These are phyloP conservation scores for Lycocerus yunnanus DNA, from an alignment of 2,888 invertebrate genomes.

Conservation along the genomic window DNA sequence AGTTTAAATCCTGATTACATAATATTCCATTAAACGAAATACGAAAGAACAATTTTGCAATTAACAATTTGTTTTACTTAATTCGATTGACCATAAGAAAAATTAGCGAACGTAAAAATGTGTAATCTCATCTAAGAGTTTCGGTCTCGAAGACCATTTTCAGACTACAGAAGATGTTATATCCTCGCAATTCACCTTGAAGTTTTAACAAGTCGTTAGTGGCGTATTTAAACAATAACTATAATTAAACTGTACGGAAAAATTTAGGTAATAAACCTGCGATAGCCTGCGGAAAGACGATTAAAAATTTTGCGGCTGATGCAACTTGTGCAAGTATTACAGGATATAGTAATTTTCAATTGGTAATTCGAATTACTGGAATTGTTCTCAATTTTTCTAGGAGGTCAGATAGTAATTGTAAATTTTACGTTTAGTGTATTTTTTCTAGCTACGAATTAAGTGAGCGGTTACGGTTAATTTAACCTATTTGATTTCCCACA, in stretches of 20 bases:
- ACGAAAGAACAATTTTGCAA: neutral
- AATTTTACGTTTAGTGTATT: conserved; percentile 10
- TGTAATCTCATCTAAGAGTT: neutral
- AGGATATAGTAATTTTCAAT: conserved; percentile 32
- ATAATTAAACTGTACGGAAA: neutral
- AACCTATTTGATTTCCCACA: neutral
- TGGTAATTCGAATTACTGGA: conserved; percentile 31
- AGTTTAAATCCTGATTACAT: no score
- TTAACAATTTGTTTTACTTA: neutral
- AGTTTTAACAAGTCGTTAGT: neutral
- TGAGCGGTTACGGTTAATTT: neutral
- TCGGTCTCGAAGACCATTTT: neutral
- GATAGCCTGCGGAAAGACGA: conserved; percentile 14
- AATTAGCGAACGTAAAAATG: neutral
- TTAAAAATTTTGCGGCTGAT: conserved; percentile 31
- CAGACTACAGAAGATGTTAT: neutral
- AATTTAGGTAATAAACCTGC: neutral
- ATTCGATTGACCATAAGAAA: neutral
- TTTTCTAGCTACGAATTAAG: conserved; percentile 13
- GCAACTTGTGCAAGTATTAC: conserved; percentile 32
- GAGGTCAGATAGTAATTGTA: conserved; percentile 25
- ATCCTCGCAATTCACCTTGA: neutral
- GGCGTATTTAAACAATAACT: neutral
- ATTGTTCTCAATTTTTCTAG: conserved; percentile 35
- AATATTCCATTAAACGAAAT: no score